phyloP scores from a whole-genome alignment of 53 echinoderm and acorn worm species.

The Henricia sp. region DNA sequence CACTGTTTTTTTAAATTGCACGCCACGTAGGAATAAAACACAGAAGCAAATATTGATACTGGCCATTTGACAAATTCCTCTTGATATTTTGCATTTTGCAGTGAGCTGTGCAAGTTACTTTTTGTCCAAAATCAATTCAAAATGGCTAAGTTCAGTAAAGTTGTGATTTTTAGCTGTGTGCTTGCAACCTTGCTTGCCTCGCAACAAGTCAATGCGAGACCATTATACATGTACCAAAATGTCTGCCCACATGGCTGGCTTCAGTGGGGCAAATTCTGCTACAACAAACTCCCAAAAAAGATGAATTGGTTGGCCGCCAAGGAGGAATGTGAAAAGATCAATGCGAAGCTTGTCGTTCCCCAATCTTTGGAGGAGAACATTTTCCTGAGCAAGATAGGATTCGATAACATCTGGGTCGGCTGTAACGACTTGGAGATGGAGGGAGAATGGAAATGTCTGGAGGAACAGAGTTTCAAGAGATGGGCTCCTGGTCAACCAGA shows the following conservation, averaged over 20 bases:
- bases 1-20: too few species aligned
- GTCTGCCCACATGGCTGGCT: background rate
- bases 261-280: background rate
- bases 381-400: background rate
- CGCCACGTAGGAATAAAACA: too few species aligned
- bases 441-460: slow-evolving; percentile 6
- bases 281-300: background rate
- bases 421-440: background rate
- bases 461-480: background rate
- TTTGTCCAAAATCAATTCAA: too few species aligned
- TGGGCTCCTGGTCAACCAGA: background rate
- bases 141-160: too few species aligned
- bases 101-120: too few species aligned
- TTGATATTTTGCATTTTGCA: too few species aligned
- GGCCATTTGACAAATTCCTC: too few species aligned
- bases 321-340: background rate
- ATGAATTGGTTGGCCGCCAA: background rate
- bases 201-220: too few species aligned
- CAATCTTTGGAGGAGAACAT: slow-evolving; percentile 3
- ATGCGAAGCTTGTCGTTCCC: background rate
- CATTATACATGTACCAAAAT: too few species aligned
- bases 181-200: too few species aligned
- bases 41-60: too few species aligned
- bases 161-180: too few species aligned
- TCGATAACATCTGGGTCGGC: background rate